Conservation (phyloP, 2,113 vertebrate genomes). For the Phrynocephalus versicolor region DNA sequence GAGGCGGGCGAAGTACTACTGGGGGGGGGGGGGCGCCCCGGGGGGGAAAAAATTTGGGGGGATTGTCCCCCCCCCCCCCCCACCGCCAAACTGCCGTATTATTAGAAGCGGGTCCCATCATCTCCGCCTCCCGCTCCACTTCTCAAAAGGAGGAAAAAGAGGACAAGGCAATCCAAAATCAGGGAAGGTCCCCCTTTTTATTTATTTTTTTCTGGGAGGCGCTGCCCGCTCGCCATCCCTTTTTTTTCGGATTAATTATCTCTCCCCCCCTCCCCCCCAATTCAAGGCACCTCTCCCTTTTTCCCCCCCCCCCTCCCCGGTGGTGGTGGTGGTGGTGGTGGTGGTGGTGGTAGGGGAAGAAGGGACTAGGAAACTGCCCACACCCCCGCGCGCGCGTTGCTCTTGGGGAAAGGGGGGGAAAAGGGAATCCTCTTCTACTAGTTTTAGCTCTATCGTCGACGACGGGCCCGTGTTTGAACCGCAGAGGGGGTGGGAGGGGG, state of each 20-base stretch:
- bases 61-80: too few relatives aligned
- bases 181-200: too few relatives aligned
- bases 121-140: not conserved
- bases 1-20: too few relatives aligned
- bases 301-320: not conserved
- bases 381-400: fast-evolving
- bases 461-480: not conserved
- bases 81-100: not conserved
- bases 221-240: too few relatives aligned
- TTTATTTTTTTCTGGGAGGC: too few relatives aligned
- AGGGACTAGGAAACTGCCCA: not conserved
- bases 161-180: too few relatives aligned
- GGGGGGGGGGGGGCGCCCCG: too few relatives aligned
- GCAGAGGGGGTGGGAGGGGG: too few relatives aligned
- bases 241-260: not conserved
- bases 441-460: not conserved
- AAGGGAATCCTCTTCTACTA: not conserved
- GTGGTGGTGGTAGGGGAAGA: not conserved
- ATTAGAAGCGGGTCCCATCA: not conserved
- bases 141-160: not conserved
- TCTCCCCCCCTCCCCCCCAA: too few relatives aligned
- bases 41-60: too few relatives aligned
- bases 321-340: too few relatives aligned
- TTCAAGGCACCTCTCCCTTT: not conserved
- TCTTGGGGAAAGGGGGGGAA: too few relatives aligned